Base-by-base conservation (phyloP, 2,888 invertebrate species). In the Patella ulyssiponensis region DNA sequence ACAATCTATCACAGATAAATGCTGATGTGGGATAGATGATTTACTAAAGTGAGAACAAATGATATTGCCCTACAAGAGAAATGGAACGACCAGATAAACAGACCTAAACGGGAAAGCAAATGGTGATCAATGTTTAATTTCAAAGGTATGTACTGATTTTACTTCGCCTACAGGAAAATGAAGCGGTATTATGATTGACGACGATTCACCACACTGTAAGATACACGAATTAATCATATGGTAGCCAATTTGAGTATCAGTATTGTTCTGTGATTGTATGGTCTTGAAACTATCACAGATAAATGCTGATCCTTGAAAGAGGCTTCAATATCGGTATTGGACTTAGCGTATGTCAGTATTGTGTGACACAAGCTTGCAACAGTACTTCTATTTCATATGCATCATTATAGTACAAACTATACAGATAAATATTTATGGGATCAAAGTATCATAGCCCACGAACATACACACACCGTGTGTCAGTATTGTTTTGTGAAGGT, bases 341-440 rank as follows among this genome's bases (percentile, higher is more conserved):
- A n/a, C n/a, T n/a, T n/a, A n/a, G n/a, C 7, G 3, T 44, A 9
- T 20, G 23, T 64, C 64, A 64, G 23, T 64, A 64, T 64, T 64
- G n/a, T 23, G 1, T 64, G 64, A 23, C 17, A 23, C 3, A 64
- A 9, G 23, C 0, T 23, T 54, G 54, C 12, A 4, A 72, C 52
- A 51, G 23, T n/a, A 52, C 52, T 23, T 71, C 20, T 71, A 20
- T 3, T 27, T 27, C 27, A 2, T 27, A 27, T 27, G 27, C 27
- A 27, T 27, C 2, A 27, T 27, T 27, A 27, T 27, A 3, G 52
- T 54, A 72, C 53, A 52, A 51, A 44, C 4, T 53, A 17, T 54
- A 72, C 72, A 72, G 72, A 54, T 52, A 17, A 52, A 53, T 53
- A n/a, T n/a, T n/a, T n/a, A n/a, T n/a, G n/a, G n/a, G n/a, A n/a